Evolutionary conservation across 2,888 invertebrate species (phyloP).

Genomic region (Kryphioiulus occultus): DNA sequence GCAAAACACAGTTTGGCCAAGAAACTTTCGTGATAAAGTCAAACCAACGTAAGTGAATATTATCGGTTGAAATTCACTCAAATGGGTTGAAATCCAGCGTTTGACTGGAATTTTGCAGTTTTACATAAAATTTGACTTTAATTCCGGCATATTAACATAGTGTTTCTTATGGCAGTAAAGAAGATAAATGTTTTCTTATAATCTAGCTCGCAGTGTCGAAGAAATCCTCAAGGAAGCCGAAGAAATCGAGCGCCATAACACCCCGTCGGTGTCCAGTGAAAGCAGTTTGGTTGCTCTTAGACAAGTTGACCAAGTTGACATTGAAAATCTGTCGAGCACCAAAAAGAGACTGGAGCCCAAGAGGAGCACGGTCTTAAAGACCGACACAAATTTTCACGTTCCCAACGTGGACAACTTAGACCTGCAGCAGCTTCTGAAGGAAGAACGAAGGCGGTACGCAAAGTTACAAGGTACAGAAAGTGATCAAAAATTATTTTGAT

Average conservation of each 20-base stretch:
- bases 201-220: background rate
- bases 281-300: background rate
- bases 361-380: background rate
- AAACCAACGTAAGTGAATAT: background rate
- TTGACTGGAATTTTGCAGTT: too few species aligned
- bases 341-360: background rate
- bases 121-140: too few species aligned
- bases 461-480: background rate
- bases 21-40: slow-evolving; percentile 3
- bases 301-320: background rate
- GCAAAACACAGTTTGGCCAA: background rate
- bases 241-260: background rate
- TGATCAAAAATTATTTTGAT: too few species aligned
- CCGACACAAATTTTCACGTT: background rate
- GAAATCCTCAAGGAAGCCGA: slow-evolving; percentile 43
- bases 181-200: background rate
- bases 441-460: background rate
- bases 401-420: background rate
- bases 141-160: too few species aligned
- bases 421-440: slow-evolving; percentile 35
- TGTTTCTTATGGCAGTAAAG: background rate
- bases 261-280: background rate
- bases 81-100: background rate
- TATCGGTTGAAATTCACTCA: too few species aligned
- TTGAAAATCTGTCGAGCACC: background rate